Base-by-base conservation (phyloP, 2,113 vertebrate genomes). In the Syrmaticus mikado region DNA sequence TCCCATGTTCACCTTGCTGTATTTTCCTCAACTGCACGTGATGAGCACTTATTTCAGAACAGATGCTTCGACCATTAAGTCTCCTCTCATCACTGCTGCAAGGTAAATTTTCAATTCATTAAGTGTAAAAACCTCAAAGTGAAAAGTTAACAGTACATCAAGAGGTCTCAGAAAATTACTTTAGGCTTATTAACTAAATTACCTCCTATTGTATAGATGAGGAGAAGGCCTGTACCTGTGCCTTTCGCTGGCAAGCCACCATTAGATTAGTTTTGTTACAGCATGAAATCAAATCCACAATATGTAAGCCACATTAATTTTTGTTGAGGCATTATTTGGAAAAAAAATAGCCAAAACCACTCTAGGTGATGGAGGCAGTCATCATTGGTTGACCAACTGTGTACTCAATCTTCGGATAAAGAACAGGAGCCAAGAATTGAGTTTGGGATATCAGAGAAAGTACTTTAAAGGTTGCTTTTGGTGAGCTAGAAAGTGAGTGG, bases 161-260 rank as follows among this genome's bases (percentile, higher is more conserved):
- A 92, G 79, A 89, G 48, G 75, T 45, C 66, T 82, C 78, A 66
- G 85, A 48, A 96, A 92, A 94, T 89, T 80, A 94, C 50, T 40
- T 60, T n/a, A 57, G 1, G 0, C 61, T 64, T 82, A 48, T 91
- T 70, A 91, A 85, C 36, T 43, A 87, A 89, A 95, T 89, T 75
- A 91, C 16, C 32, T 79, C 28, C 36, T 93, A 75, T 43, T 87
- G 87, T 73, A 79, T 1, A 75, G 79, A 52, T 40, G 71, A 60
- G 80, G 57, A 81, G 32, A 72, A 91, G 40, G 74, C 87, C 78
- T 67, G 74, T 60, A 72, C 71, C 57, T 57, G 28, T 50, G 82
- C 75, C 62, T 89, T 93, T 93, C 62, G 68, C 71, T 16, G 46
- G 82, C 50, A 94, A 62, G 38, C 82, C 75, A 46, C 74, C 46